Evolutionary conservation across 2,113 vertebrate genomes (phyloP).

Genomic region (Erpornis zantholeuca): DNA sequence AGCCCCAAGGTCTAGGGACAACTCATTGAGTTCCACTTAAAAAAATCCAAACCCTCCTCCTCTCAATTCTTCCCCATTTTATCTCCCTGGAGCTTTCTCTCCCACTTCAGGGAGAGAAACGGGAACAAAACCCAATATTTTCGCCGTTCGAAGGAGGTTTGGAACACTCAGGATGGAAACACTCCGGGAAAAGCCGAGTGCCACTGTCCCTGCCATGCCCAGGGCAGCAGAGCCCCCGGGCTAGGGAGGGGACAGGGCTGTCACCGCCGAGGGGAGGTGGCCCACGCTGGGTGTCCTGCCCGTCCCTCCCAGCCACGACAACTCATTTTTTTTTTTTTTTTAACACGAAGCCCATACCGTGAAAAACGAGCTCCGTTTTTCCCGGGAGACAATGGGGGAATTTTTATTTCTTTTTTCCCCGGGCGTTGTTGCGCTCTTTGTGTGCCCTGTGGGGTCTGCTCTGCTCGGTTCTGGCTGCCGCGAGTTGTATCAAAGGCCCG

Average conservation of each 20-base stretch:
- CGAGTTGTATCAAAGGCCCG: neutral
- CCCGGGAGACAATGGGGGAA: neutral
- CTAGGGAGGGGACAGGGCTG: neutral
- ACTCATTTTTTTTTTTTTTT: neutral
- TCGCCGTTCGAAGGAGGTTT: neutral
- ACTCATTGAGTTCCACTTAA: neutral
- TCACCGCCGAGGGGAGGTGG: neutral
- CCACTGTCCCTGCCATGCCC: fast-evolving
- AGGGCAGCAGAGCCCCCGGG: neutral
- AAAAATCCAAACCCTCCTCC: neutral
- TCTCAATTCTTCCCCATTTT: neutral
- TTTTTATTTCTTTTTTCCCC: neutral
- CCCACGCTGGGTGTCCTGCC: neutral
- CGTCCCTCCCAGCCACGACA: neutral
- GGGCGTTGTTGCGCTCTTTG: neutral
- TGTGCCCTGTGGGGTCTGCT: neutral
- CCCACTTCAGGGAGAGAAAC: neutral
- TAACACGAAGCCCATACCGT: neutral
- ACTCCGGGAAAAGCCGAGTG: fast-evolving
- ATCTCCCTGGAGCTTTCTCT: neutral
- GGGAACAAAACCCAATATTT: neutral
- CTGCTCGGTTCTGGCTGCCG: neutral
- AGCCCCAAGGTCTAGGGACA: neutral
- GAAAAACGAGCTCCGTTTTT: neutral
- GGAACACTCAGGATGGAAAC: neutral